Evolutionary conservation across 2,113 vertebrate species (phyloP).

Genomic region (Varanus komodoensis): DNA sequence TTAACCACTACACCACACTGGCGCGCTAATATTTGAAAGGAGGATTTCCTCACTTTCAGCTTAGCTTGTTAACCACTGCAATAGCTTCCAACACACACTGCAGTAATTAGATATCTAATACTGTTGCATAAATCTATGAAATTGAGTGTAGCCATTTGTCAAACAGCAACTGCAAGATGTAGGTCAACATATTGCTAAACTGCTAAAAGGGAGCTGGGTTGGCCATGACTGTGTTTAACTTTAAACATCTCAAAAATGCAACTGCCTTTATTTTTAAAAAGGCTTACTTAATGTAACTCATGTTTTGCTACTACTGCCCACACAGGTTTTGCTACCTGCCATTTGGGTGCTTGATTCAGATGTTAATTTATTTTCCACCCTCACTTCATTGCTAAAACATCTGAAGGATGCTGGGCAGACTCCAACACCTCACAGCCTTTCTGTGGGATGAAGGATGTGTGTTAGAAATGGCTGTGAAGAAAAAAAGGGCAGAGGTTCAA

Average conservation of each 20-base stretch:
- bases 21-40: background rate
- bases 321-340: background rate
- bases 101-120: background rate
- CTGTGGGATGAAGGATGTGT: background rate
- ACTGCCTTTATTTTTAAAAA: background rate
- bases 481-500: background rate
- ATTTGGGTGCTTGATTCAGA: background rate
- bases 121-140: background rate
- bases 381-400: background rate
- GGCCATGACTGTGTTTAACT: background rate
- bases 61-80: background rate
- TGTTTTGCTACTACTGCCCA: background rate
- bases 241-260: background rate
- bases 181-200: background rate
- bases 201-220: background rate
- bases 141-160: background rate
- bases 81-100: background rate
- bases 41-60: background rate
- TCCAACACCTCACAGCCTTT: background rate
- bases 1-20: too few relatives aligned
- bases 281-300: background rate
- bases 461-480: background rate
- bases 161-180: background rate
- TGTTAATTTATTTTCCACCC: background rate
- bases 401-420: background rate